phyloP scores from a whole-genome alignment of 2,113 vertebrate species.

The Cyprinus carpio region DNA sequence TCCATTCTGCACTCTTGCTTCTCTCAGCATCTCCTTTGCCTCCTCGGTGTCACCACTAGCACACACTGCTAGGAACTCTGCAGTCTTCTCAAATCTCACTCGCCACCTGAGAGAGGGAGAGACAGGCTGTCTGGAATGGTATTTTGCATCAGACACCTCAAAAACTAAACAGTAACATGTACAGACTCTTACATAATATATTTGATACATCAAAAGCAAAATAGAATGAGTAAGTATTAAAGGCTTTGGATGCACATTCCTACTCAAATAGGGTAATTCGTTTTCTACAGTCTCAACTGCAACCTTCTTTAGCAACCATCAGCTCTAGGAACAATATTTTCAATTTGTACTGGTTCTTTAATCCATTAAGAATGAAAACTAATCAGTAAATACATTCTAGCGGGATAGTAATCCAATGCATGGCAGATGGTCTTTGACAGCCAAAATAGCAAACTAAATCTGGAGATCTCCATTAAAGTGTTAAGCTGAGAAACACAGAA shows the following conservation, averaged over 20 bases:
- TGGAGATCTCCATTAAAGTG: conserved; percentile 5
- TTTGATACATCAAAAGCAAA: neutral
- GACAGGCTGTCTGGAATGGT: neutral
- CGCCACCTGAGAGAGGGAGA: conserved; percentile 63
- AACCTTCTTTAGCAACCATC: neutral
- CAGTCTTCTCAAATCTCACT: conserved; percentile 84
- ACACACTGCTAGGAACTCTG: conserved; percentile 87
- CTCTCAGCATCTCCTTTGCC: conserved; percentile 80
- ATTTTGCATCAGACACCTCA: neutral
- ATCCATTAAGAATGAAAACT: neutral
- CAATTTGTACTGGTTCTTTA: neutral
- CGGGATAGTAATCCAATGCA: conserved; percentile 12
- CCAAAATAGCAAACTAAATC: neutral
- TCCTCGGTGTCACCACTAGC: conserved; percentile 85
- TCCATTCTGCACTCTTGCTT: conserved; percentile 57
- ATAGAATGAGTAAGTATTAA: neutral
- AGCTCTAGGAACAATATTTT: neutral
- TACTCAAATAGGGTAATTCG: neutral
- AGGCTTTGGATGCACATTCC: neutral
- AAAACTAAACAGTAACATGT: neutral
- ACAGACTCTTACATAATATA: neutral
- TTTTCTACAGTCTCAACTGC: neutral
- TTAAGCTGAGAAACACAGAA: conserved; percentile 6
- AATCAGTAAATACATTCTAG: neutral
- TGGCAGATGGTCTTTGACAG: neutral